Base-by-base conservation (phyloP, 2,797 vertebrate species). In the Esox lucius region DNA sequence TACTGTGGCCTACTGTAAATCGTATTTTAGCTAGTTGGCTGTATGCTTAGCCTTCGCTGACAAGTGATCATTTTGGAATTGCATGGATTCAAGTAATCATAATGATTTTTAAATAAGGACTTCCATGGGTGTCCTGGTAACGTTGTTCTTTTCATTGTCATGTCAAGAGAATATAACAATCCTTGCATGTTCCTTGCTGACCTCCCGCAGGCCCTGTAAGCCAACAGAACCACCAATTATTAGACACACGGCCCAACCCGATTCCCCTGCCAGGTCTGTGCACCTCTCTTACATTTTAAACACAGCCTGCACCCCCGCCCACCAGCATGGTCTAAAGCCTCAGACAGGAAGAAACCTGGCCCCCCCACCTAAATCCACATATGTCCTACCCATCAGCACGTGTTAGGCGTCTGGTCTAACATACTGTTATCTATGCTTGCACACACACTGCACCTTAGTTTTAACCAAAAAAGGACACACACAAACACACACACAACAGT, bases 321-420 rank as follows among this genome's bases (percentile, higher is more conserved):
- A 61, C 74, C 80, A 79, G 79, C 74, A 78, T 76, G 79, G 71
- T 61, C 74, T 78, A 65, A 15, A 77, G 77, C 74, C 78, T 74
- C 53, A 67, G 66, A 74, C 78, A 84, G 83, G 83, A 87, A 87
- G 79, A 51, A 72, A 66, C 70, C 71, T 28, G 70, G 42, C 42
- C 78, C 72, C 71, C 84, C 80, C 76, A 35, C 48, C 49, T 35
- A 77, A 72, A 49, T 22, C 22, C 80, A 74, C 86, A 83, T 86
- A 87, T 87, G 86, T 80, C 78, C 62, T 15, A 5, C 62, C 65
- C 9, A 56, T 17, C 74, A 68, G 24, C 49, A 19, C 19, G 49
- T 78, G 78, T 82, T 80, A 79, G 75, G 56, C 16, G 72, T 68
- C 64, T 66, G 16, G 72, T 68, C 64, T 33, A 31, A 66, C 31